phyloP scores from a whole-genome alignment of 2,888 invertebrate species.

The Ochropacha duplaris region DNA sequence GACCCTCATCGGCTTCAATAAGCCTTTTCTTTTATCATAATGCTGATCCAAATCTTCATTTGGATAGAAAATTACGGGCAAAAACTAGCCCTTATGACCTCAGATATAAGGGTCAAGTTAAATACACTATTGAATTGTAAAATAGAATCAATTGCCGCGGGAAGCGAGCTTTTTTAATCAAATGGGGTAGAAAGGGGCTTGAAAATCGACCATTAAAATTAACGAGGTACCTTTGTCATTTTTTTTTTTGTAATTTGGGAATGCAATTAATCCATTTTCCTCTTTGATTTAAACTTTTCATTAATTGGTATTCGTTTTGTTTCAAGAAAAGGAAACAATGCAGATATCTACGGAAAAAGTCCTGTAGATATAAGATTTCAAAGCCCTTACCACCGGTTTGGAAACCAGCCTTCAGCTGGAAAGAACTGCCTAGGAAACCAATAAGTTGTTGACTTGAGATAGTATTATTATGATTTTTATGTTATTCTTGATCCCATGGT shows the following conservation, averaged over 20 bases:
- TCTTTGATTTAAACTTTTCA: constrained; percentile 29
- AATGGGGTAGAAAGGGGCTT: constrained; percentile 70
- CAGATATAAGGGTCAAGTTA: constrained; percentile 29
- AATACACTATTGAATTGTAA: constrained; percentile 50
- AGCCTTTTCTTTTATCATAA: constrained; percentile 70
- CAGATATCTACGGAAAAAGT: neutral
- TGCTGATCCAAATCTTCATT: constrained; percentile 64
- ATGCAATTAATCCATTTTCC: constrained; percentile 58
- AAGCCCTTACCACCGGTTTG: neutral
- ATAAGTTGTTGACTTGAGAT: too few relatives aligned
- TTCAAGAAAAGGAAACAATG: neutral
- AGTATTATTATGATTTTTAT: too few relatives aligned
- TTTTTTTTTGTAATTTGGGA: constrained; percentile 65
- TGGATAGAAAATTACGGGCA: neutral
- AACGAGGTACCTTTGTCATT: constrained; percentile 78
- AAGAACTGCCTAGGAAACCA: too few relatives aligned
- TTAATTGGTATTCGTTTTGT: constrained; percentile 21
- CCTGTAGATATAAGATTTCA: neutral
- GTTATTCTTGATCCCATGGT: too few relatives aligned
- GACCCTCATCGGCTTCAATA: constrained; percentile 25
- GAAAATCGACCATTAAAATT: constrained; percentile 71
- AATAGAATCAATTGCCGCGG: constrained; percentile 71
- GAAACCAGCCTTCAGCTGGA: too few relatives aligned
- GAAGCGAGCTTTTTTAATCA: constrained; percentile 74
- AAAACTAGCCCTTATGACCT: constrained; percentile 21